A percentile compares a stretch with the other conserved stretches of the same genome.
These are phyloP conservation scores for Margarornis squamiger DNA, from an alignment of 2,797 vertebrate genomes.

Conservation along the genomic window DNA sequence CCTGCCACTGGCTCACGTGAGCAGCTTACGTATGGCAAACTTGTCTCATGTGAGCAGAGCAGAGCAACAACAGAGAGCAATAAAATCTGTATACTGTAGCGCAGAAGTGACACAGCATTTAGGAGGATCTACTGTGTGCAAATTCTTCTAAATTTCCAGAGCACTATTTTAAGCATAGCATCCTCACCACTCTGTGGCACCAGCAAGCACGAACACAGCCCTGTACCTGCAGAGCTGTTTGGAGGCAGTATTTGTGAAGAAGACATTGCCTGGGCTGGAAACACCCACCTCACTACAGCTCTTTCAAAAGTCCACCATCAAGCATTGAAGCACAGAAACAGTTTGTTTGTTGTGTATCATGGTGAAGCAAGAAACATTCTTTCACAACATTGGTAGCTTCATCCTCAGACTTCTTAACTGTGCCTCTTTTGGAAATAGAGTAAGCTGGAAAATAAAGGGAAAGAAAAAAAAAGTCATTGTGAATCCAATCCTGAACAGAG, in stretches of 20 bases:
- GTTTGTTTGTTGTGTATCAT: not conserved
- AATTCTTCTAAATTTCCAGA: not conserved
- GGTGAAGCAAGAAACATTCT: not conserved
- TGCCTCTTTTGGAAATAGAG: not conserved
- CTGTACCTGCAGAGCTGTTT: not conserved
- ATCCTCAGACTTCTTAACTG: not conserved
- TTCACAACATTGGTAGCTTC: not conserved
- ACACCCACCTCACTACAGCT: not conserved
- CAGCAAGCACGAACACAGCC: not conserved
- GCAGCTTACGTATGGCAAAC: not conserved
- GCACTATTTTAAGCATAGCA: not conserved
- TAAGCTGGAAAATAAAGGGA: not conserved
- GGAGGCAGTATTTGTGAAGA: not conserved
- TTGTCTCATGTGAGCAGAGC: not conserved
- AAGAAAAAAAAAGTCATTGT: not conserved
- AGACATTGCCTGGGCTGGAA: fast-evolving
- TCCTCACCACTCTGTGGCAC: not conserved
- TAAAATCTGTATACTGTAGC: not conserved
- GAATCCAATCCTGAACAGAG: not conserved
- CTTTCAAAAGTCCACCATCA: not conserved
- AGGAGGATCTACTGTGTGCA: not conserved
- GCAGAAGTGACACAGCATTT: not conserved
- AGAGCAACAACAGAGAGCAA: not conserved
- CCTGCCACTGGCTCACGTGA: not conserved
- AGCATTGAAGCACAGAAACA: fast-evolving